Evolutionary conservation across 2,113 vertebrate species (phyloP).

Genomic region (Urocynchramus pylzowi): DNA sequence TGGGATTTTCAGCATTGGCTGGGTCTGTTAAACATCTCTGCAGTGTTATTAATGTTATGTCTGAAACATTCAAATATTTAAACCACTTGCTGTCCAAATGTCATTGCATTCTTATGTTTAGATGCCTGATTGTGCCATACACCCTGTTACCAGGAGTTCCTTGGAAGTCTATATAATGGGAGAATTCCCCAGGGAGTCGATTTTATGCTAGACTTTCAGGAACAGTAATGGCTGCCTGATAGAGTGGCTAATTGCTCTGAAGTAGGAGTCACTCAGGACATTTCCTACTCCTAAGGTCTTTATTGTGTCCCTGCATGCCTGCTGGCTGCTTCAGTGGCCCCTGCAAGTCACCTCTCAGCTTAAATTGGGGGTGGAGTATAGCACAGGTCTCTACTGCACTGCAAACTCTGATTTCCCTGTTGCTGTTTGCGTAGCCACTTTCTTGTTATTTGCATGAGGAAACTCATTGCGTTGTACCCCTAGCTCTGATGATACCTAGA

Average conservation of each 20-base stretch:
- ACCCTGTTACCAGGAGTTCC: neutral
- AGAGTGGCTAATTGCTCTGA: neutral
- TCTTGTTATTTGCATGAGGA: neutral
- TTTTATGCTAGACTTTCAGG: neutral
- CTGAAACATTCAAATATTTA: neutral
- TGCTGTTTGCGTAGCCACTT: neutral
- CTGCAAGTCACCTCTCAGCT: neutral
- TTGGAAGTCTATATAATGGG: neutral
- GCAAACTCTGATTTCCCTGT: neutral
- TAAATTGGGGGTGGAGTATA: neutral
- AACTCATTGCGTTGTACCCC: neutral
- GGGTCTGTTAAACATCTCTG: neutral
- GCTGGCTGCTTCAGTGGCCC: neutral
- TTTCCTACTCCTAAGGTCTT: neutral
- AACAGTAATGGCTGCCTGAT: neutral
- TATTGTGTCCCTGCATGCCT: neutral
- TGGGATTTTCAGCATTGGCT: neutral
- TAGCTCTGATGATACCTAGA: neutral
- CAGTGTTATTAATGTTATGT: neutral
- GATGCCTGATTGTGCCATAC: neutral
- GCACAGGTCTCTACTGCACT: neutral
- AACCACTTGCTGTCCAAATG: neutral
- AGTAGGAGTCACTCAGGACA: neutral
- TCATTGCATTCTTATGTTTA: neutral
- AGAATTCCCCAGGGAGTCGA: neutral